These are phyloP conservation scores for Stenolophus ochropezus DNA, from an alignment of 2,888 invertebrate species.

Conservation along the genomic window DNA sequence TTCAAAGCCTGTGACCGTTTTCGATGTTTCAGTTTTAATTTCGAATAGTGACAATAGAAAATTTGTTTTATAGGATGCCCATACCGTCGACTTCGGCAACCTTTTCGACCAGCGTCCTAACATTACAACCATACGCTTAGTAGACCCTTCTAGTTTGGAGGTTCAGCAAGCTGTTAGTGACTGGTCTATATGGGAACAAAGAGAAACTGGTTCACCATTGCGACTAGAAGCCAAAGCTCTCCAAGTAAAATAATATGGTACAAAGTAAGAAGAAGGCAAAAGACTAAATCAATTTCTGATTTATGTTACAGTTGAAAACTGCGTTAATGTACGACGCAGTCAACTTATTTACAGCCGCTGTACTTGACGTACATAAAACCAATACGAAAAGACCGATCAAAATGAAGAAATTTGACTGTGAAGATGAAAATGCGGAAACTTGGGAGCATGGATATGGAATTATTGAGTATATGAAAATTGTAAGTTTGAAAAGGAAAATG, in stretches of 20 bases:
- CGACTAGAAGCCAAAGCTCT: slow-evolving; percentile 30
- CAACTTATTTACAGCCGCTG: slow-evolving; percentile 78
- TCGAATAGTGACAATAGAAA: too few species aligned
- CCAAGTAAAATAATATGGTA: slow-evolving; percentile 28
- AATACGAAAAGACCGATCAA: slow-evolving; percentile 34
- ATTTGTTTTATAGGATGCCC: slow-evolving; percentile 75
- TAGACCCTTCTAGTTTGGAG: slow-evolving; percentile 76
- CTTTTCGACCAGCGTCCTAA: slow-evolving; percentile 79
- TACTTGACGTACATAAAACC: slow-evolving; percentile 64
- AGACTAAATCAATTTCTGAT: background rate
- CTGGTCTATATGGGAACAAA: slow-evolving; percentile 66
- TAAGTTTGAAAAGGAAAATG: slow-evolving; percentile 71
- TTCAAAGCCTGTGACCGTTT: too few species aligned
- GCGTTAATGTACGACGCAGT: slow-evolving; percentile 84
- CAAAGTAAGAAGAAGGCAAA: background rate
- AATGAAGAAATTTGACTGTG: slow-evolving; percentile 62
- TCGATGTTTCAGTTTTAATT: too few species aligned
- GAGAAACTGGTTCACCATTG: slow-evolving; percentile 45
- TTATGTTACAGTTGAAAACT: slow-evolving; percentile 77
- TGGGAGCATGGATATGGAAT: slow-evolving; percentile 79
- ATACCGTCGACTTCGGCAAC: slow-evolving; percentile 77
- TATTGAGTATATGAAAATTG: slow-evolving; percentile 80
- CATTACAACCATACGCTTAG: slow-evolving; percentile 81
- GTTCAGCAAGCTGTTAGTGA: slow-evolving; percentile 75
- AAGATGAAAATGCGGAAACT: slow-evolving; percentile 68